phyloP scores from a whole-genome alignment of 2,888 invertebrate genomes.

The Erpobdella octoculata region DNA sequence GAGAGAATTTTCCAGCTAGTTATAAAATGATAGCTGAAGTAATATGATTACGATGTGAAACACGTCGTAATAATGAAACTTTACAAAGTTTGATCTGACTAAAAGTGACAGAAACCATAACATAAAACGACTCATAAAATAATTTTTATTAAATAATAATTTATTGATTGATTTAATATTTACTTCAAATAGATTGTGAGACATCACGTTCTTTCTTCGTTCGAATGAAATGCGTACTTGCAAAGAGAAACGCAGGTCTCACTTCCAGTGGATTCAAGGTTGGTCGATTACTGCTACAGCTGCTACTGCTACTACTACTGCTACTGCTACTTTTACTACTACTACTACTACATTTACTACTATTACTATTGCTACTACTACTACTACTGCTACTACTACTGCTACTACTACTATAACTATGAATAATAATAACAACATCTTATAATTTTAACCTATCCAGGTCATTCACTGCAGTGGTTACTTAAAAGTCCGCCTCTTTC shows the following conservation, averaged over 20 bases:
- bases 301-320: too few species aligned
- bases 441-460: neutral
- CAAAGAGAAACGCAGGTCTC: constrained; percentile 31
- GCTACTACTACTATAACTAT: neutral
- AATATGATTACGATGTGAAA: too few species aligned
- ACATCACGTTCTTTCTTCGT: constrained; percentile 10
- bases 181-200: constrained; percentile 12
- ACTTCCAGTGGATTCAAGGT: constrained; percentile 31
- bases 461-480: constrained; percentile 32
- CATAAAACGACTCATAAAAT: neutral
- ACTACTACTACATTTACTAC: neutral
- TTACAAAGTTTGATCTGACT: too few species aligned
- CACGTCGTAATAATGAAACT: too few species aligned
- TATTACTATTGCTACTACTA: neutral
- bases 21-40: too few species aligned
- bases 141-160: neutral
- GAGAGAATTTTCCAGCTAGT: too few species aligned
- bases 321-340: neutral
- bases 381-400: too few species aligned
- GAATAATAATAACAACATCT: neutral
- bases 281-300: too few species aligned
- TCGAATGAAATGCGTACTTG: constrained; percentile 29
- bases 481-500: constrained; percentile 22
- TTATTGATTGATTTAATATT: too few species aligned
- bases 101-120: neutral